Conservation (phyloP, 1,140 invertebrate genomes). For the Neomicropteryx cornuta region DNA sequence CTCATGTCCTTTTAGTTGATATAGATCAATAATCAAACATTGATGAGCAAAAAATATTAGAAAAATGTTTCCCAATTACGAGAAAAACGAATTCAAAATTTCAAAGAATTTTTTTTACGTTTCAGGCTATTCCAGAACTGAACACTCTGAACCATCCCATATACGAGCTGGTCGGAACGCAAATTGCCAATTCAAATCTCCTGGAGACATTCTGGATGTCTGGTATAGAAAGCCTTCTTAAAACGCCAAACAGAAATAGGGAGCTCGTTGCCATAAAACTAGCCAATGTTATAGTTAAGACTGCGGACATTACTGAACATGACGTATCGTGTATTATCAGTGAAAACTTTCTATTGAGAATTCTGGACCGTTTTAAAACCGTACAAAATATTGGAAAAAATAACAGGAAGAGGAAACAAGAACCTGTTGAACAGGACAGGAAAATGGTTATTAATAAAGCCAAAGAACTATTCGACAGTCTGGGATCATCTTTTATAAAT, state of each 20-base stretch:
- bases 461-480: conserved; percentile 40
- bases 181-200: conserved; percentile 35
- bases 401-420: conserved; percentile 26
- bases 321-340: conserved; percentile 39
- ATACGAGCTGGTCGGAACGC: conserved; percentile 42
- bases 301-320: conserved; percentile 31
- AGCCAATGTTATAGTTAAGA: conserved; percentile 38
- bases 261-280: conserved; percentile 42
- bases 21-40: too few relatives aligned
- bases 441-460: conserved; percentile 41
- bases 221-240: conserved; percentile 43
- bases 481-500: conserved; percentile 38
- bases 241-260: conserved; percentile 46
- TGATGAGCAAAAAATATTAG: too few relatives aligned
- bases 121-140: conserved; percentile 46
- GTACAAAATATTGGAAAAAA: conserved; percentile 34
- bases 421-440: conserved; percentile 30
- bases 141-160: conserved; percentile 46
- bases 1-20: too few relatives aligned
- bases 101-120: conserved; percentile 27
- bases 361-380: conserved; percentile 43
- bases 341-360: conserved; percentile 42
- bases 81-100: too few relatives aligned
- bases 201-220: conserved; percentile 39
- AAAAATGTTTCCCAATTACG: too few relatives aligned